These are phyloP conservation scores for Ophion ellenae DNA, from an alignment of 2,888 invertebrate species.

Conservation along the genomic window DNA sequence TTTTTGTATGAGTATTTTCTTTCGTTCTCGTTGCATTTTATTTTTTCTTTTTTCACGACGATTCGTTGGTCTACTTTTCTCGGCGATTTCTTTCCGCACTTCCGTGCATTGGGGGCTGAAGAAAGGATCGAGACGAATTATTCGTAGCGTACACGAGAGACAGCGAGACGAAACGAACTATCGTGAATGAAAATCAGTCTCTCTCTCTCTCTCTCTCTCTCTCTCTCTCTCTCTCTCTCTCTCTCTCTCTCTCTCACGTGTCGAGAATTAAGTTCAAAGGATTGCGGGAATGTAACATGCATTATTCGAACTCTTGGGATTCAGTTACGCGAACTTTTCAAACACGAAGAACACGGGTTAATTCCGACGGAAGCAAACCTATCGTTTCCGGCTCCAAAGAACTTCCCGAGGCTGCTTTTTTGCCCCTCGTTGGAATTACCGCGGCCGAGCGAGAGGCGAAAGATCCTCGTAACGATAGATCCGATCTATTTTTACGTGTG, in stretches of 20 bases:
- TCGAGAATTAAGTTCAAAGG: background rate
- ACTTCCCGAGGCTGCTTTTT: constrained; percentile 24
- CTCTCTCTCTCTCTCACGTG: background rate
- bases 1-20: background rate
- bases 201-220: no score
- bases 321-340: constrained; percentile 54
- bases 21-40: background rate
- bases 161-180: no score
- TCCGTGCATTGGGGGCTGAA: no score
- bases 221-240: no score
- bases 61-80: no score
- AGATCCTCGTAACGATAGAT: constrained; percentile 13
- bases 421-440: constrained; percentile 3
- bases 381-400: constrained; percentile 44
- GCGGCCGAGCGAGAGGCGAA: background rate
- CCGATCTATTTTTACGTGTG: constrained; percentile 20
- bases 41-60: background rate
- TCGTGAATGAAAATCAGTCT: no score
- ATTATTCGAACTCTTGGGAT: constrained; percentile 26
- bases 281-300: background rate
- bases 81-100: no score
- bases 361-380: constrained; percentile 45
- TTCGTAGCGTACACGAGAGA: no score
- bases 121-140: no score
- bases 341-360: constrained; percentile 55